Conservation (phyloP, 2,113 vertebrate genomes). For the Lasiurus cinereus region DNA sequence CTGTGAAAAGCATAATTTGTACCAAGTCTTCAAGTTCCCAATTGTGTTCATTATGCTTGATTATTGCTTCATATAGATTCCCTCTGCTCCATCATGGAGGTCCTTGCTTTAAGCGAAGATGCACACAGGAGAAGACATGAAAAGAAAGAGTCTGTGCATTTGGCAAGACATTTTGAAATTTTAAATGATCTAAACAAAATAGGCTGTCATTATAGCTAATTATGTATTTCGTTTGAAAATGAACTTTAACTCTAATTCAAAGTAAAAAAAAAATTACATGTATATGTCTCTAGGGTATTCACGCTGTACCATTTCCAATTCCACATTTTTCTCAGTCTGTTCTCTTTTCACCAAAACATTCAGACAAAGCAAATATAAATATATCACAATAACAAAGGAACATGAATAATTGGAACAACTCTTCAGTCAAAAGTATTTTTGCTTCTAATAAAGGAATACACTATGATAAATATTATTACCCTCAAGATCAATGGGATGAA, state of each 20-base stretch:
- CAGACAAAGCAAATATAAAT: constrained; percentile 69
- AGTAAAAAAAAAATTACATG: constrained; percentile 73
- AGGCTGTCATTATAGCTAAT: constrained; percentile 72
- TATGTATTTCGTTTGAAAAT: constrained; percentile 72
- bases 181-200: constrained; percentile 75
- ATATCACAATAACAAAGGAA: constrained; percentile 67
- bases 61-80: constrained; percentile 58
- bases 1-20: constrained; percentile 40
- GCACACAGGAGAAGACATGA: constrained; percentile 34
- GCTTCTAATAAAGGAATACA: constrained; percentile 79
- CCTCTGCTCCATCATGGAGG: constrained; percentile 29
- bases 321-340: constrained; percentile 45
- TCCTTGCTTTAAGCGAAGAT: constrained; percentile 60
- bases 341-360: constrained; percentile 51
- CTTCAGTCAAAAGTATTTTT: constrained; percentile 63
- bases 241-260: constrained; percentile 75
- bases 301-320: constrained; percentile 62
- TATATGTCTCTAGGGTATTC: constrained; percentile 52
- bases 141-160: constrained; percentile 55
- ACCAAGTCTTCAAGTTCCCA: neutral
- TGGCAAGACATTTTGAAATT: constrained; percentile 64
- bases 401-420: constrained; percentile 71
- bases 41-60: constrained; percentile 56
- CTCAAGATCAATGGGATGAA: constrained; percentile 83
- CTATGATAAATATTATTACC: constrained; percentile 79